A percentile compares a stretch with the other conserved stretches of the same genome.
These are phyloP conservation scores for Mormyrus proboscirostris DNA, from an alignment of 2,797 vertebrate species.

Conservation along the genomic window DNA sequence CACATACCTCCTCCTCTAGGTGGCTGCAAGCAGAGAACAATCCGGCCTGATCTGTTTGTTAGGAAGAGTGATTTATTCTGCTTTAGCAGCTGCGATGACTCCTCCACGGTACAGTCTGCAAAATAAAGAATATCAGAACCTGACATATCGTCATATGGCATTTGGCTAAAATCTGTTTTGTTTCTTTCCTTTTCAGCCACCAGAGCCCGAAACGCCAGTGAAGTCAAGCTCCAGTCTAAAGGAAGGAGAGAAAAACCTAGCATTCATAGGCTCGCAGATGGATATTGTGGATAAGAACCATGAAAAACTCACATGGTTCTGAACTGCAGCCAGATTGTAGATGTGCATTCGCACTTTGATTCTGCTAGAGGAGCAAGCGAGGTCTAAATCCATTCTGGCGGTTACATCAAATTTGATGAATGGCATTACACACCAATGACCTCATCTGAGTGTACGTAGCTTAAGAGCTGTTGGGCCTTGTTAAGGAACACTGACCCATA, in stretches of 20 bases:
- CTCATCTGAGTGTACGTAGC: background rate
- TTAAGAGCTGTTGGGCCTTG: background rate
- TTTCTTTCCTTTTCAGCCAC: constrained; percentile 36
- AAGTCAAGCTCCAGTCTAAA: constrained; percentile 40
- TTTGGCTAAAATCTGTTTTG: background rate
- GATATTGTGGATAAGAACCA: constrained; percentile 36
- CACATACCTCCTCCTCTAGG: constrained; percentile 41
- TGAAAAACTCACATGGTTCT: constrained; percentile 53
- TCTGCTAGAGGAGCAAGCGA: background rate
- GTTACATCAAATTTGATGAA: background rate
- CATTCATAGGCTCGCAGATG: constrained; percentile 36
- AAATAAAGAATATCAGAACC: background rate
- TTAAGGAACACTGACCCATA: background rate
- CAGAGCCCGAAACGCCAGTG: constrained; percentile 30
- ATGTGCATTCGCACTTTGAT: background rate
- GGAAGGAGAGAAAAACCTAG: constrained; percentile 40
- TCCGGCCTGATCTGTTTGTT: constrained; percentile 57
- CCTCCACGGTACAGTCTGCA: constrained; percentile 48
- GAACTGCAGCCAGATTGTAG: constrained; percentile 18
- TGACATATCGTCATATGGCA: background rate
- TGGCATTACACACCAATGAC: background rate
- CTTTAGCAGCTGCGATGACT: constrained; percentile 39
- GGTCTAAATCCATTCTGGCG: background rate
- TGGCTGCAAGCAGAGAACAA: constrained; percentile 59
- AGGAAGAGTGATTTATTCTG: constrained; percentile 55